Evolutionary conservation across 2,888 invertebrate genomes (phyloP), one percentile per base, ranked within the genome.

Genomic region (Aspidiotus rigidus): DNA sequence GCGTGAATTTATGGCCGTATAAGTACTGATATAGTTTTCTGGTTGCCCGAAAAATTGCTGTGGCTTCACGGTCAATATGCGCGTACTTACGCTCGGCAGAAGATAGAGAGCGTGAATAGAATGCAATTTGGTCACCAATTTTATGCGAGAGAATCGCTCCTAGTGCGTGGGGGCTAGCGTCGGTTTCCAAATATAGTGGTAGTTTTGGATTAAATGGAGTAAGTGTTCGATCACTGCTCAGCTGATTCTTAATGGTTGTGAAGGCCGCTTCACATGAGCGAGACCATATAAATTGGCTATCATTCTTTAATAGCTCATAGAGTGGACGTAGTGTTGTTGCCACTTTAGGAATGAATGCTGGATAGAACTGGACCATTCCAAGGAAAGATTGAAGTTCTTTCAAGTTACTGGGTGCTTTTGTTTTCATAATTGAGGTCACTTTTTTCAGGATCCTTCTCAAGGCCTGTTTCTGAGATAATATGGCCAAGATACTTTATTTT

Each of bases 211-310:
- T 16, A 61, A 70, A 74, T 13, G 71, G 72, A 9, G 72, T 69
- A 1, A 75, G 56, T 13, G 74, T 71, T 53, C 53, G 41, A 16
- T 74, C 71, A 39, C 72, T 73, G 11, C 70, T 56, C 15, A 74
- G 71, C 70, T 74, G 71, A 28, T 71, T 11, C 70, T 74, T 74
- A n/a, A n/a, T n/a, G n/a, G n/a, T n/a, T n/a, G n/a, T 44, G 49
- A 44, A 44, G 11, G 49, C 8, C 11, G 8, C 9, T 11, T 44
- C 49, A 44, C 49, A 44, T 11, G 8, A 8, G 9, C 11, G 49
- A 11, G 49, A 44, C 49, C 49, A 44, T 11, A 44, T 11, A 44
- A 44, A 44, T 44, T 44, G 9, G 11, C 9, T 11, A 10, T 44
- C 49, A 10, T 44, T 8, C 8, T 44, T 8, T 8, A 44, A 11